These are phyloP conservation scores for Leucophenga maculata DNA, from an alignment of 2,888 invertebrate species.

Conservation along the genomic window DNA sequence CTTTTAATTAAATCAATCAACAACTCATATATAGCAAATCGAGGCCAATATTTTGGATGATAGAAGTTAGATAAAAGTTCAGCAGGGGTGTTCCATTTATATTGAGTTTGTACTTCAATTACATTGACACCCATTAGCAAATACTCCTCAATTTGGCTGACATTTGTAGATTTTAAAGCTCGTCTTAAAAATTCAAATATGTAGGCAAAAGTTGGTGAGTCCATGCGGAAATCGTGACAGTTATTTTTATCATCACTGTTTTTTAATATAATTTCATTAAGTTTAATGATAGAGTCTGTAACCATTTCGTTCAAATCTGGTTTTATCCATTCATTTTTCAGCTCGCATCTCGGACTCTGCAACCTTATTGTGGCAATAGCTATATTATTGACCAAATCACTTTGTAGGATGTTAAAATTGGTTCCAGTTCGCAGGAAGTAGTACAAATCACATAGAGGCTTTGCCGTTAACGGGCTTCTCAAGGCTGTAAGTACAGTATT, in stretches of 20 bases:
- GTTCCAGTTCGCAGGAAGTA: constrained; percentile 75
- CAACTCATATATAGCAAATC: constrained; percentile 85
- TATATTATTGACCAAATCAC: constrained; percentile 76
- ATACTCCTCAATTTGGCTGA: constrained; percentile 74
- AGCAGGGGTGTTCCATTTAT: constrained; percentile 72
- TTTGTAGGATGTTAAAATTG: constrained; percentile 73
- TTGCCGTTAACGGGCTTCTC: constrained; percentile 85
- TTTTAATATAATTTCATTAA: constrained; percentile 27
- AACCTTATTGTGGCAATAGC: constrained; percentile 83
- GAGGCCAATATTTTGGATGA: constrained; percentile 85
- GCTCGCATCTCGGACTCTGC: constrained; percentile 84
- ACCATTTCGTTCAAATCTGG: constrained; percentile 79
- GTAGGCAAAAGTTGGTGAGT: constrained; percentile 86
- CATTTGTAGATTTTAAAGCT: constrained; percentile 73
- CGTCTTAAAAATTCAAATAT: constrained; percentile 84
- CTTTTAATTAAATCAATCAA: constrained; percentile 84
- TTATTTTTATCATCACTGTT: constrained; percentile 63
- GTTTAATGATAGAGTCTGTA: constrained; percentile 75
- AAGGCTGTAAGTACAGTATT: constrained; percentile 73
- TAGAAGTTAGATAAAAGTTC: constrained; percentile 74
- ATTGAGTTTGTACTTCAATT: constrained; percentile 82
- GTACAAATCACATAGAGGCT: constrained; percentile 77
- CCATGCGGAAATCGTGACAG: constrained; percentile 63
- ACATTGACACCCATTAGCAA: constrained; percentile 78
- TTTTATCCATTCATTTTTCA: constrained; percentile 84